A percentile compares a stretch with the other conserved stretches of the same genome.
phyloP scores from a whole-genome alignment of 1,140 invertebrate genomes.

The Varroa destructor region DNA sequence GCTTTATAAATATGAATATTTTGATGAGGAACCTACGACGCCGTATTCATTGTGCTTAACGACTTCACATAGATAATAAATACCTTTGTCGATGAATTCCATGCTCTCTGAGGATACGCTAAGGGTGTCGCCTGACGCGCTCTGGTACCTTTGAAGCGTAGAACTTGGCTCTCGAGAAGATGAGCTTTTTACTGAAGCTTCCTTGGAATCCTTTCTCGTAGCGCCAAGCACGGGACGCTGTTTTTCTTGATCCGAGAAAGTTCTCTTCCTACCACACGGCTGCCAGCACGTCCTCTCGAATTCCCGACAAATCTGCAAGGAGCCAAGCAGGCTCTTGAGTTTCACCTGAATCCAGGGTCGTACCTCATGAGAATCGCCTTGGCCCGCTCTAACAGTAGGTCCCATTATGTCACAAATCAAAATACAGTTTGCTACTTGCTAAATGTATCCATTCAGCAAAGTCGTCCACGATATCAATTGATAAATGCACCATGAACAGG shows the following conservation, averaged over 20 bases:
- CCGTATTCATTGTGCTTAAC: too few relatives aligned
- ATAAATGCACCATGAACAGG: too few relatives aligned
- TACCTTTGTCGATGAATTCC: conserved; percentile 26
- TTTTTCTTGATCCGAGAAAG: conserved; percentile 24
- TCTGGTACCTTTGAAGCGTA: too few relatives aligned
- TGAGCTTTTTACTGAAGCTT: neutral
- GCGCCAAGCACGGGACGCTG: conserved; percentile 17
- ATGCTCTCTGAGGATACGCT: conserved; percentile 24
- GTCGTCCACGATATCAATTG: too few relatives aligned
- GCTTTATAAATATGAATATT: too few relatives aligned
- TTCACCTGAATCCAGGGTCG: neutral
- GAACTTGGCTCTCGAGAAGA: neutral
- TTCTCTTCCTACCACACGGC: conserved; percentile 17
- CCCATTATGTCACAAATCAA: too few relatives aligned
- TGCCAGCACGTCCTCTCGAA: conserved; percentile 26
- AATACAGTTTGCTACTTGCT: too few relatives aligned
- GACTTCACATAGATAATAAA: too few relatives aligned
- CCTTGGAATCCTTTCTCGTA: conserved; percentile 4
- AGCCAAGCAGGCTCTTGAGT: conserved; percentile 13
- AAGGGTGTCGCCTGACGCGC: neutral
- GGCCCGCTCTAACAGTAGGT: too few relatives aligned
- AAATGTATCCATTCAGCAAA: too few relatives aligned
- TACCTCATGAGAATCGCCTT: too few relatives aligned
- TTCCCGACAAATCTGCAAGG: conserved; percentile 20
- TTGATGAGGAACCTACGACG: too few relatives aligned